These are phyloP conservation scores for Blastobasis adustella DNA, from an alignment of 2,888 invertebrate genomes.

Conservation along the genomic window DNA sequence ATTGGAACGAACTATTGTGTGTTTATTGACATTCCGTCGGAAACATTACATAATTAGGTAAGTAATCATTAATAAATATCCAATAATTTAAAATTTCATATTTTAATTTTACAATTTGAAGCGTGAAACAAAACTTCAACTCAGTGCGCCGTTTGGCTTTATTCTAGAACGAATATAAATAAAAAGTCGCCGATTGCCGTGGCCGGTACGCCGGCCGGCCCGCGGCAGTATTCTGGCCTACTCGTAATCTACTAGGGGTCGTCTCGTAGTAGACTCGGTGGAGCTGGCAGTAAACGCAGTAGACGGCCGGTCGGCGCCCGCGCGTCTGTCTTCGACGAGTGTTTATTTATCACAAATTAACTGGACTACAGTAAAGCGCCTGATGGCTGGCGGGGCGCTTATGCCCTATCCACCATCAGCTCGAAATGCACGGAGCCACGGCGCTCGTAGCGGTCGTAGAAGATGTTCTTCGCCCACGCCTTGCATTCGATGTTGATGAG, in stretches of 20 bases:
- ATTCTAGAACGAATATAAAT: slow-evolving; percentile 74
- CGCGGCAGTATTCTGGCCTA: slow-evolving; percentile 19
- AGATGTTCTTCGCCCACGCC: slow-evolving; percentile 93
- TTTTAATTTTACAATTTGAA: slow-evolving; percentile 47
- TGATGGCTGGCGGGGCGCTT: slow-evolving; percentile 25
- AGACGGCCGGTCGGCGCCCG: neutral
- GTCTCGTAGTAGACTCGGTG: neutral
- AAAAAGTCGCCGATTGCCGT: slow-evolving; percentile 61
- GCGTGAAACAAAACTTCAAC: slow-evolving; percentile 64
- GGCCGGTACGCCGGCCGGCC: slow-evolving; percentile 63
- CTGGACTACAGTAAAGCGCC: slow-evolving; percentile 1
- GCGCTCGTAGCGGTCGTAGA: slow-evolving; percentile 89
- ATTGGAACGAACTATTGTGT: slow-evolving; percentile 74
- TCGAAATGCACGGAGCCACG: slow-evolving; percentile 96
- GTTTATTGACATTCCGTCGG: slow-evolving; percentile 74
- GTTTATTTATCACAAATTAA: slow-evolving; percentile 1
- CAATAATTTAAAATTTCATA: slow-evolving; percentile 49
- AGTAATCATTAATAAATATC: slow-evolving; percentile 46
- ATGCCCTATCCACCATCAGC: slow-evolving; percentile 87
- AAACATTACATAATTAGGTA: slow-evolving; percentile 46
- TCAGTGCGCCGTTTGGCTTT: slow-evolving; percentile 59
- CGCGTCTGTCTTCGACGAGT: no score
- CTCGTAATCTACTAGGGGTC: slow-evolving; percentile 24
- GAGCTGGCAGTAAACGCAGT: neutral
- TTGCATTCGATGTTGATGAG: slow-evolving; percentile 95